phyloP scores from a whole-genome alignment of 2,888 invertebrate species.

The Volucella zonaria region DNA sequence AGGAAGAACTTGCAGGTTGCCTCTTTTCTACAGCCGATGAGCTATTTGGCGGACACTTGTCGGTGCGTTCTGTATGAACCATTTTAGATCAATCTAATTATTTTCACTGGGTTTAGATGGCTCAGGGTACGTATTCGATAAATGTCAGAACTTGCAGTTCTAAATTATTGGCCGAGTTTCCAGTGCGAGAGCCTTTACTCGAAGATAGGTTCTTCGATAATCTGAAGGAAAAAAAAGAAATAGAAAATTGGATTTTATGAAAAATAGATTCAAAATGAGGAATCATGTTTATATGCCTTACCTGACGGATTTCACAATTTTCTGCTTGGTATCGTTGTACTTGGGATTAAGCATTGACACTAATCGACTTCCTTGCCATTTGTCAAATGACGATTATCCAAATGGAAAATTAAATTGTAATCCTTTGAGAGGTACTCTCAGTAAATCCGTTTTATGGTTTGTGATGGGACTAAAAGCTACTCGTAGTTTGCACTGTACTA shows the following conservation, averaged over 20 bases:
- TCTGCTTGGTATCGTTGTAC: slow-evolving; percentile 77
- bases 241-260: background rate
- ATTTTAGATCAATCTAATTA: slow-evolving; percentile 74
- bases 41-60: slow-evolving; percentile 77
- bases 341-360: slow-evolving; percentile 82
- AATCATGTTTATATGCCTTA: slow-evolving; percentile 52
- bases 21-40: slow-evolving; percentile 29
- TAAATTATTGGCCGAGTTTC: slow-evolving; percentile 81
- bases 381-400: slow-evolving; percentile 31
- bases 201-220: slow-evolving; percentile 80
- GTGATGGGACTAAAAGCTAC: background rate
- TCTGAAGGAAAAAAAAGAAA: slow-evolving; percentile 75
- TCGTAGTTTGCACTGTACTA: slow-evolving; percentile 41
- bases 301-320: slow-evolving; percentile 77
- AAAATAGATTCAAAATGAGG: background rate
- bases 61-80: slow-evolving; percentile 81
- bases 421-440: background rate
- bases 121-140: slow-evolving; percentile 82
- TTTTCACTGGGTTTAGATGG: slow-evolving; percentile 19
- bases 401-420: background rate
- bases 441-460: too few species aligned
- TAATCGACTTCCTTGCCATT: slow-evolving; percentile 76
- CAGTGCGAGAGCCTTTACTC: slow-evolving; percentile 81
- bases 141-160: slow-evolving; percentile 82
- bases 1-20: slow-evolving; percentile 23